Conservation (phyloP, 2,797 vertebrate species). For the Gambusia yucatana region DNA sequence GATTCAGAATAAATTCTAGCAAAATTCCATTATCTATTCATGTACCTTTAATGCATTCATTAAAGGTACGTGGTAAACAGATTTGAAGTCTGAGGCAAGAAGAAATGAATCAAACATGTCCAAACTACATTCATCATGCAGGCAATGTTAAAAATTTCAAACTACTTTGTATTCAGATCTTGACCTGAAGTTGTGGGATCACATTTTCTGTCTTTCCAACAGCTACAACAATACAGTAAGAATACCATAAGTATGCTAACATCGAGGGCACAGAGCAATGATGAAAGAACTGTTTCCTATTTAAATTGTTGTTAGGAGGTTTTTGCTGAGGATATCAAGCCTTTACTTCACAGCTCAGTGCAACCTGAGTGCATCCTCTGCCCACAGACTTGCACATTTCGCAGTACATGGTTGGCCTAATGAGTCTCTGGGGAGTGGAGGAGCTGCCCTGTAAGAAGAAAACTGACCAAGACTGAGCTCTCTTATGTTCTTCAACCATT, state of each 20-base stretch:
- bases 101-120: not conserved
- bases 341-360: constrained; percentile 54
- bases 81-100: not conserved
- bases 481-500: constrained; percentile 58
- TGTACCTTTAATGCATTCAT: not conserved
- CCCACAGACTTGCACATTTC: constrained; percentile 50
- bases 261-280: not conserved
- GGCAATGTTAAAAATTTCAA: not conserved
- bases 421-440: constrained; percentile 72
- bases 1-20: not conserved
- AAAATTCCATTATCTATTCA: not conserved
- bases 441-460: constrained; percentile 71
- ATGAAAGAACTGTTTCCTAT: constrained; percentile 20
- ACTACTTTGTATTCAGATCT: no score
- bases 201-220: not conserved
- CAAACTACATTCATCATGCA: not conserved
- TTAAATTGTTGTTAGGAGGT: constrained; percentile 33
- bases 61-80: not conserved
- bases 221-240: not conserved
- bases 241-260: not conserved
- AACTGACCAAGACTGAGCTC: constrained; percentile 64
- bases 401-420: constrained; percentile 63
- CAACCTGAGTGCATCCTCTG: constrained; percentile 58
- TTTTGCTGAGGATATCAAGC: constrained; percentile 63
- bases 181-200: not conserved